Evolutionary conservation across 2,888 invertebrate species (phyloP).

Genomic region (Vannuccia rotundouncinata): DNA sequence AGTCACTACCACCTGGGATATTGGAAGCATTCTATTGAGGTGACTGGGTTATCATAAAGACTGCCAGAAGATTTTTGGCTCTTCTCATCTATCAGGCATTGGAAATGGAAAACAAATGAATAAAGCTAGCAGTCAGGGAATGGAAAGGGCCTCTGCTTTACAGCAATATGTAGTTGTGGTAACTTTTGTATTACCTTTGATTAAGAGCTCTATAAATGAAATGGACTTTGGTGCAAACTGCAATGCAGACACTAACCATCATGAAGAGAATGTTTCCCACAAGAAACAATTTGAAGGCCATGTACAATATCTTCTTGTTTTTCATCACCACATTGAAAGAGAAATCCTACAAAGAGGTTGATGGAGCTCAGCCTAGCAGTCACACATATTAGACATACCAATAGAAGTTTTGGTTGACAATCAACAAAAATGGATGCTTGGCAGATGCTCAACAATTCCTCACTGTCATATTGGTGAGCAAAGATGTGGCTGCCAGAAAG

Average conservation of each 20-base stretch:
- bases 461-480: too few relatives aligned
- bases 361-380: not conserved
- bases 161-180: not conserved
- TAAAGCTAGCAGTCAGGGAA: not conserved
- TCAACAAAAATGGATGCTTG: too few relatives aligned
- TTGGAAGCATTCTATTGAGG: not conserved
- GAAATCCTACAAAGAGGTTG: not conserved
- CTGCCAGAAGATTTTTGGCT: not conserved
- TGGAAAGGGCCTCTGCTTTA: not conserved
- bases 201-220: not conserved
- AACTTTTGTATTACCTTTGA: constrained; percentile 10
- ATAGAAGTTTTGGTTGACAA: too few relatives aligned
- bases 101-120: not conserved
- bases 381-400: not conserved
- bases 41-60: not conserved
- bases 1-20: not conserved
- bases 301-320: not conserved
- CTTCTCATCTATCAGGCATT: not conserved
- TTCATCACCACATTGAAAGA: not conserved
- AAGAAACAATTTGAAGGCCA: constrained; percentile 5
- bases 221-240: constrained; percentile 8
- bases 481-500: too few relatives aligned
- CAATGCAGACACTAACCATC: constrained; percentile 1
- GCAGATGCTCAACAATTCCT: too few relatives aligned
- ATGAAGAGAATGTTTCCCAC: not conserved